Evolutionary conservation across 1,140 invertebrate species (phyloP), one percentile per base, ranked within the genome.

Genomic region (Orchesella cincta): DNA sequence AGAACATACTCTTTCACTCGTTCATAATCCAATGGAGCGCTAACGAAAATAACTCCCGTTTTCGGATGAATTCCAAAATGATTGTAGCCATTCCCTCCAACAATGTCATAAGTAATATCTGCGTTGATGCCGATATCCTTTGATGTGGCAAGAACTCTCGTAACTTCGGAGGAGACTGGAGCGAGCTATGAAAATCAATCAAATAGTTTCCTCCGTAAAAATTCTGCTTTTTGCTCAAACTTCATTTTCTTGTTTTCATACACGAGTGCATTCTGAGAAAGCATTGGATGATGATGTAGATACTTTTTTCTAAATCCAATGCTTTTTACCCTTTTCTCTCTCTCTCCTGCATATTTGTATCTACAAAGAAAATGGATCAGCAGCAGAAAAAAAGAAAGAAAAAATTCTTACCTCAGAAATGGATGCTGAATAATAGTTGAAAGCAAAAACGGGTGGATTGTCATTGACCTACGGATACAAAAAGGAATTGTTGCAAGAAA

Each of bases 41-140:
- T 89, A 16, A 97, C 89, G 26, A 86, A 89, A 35, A 98, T 89
- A 0, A 92, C 88, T 82, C 87, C 94, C 28, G 90, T 90, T 75
- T 89, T 88, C 0, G 89, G 88, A 83, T 95, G 88, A 62, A 96
- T 91, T 26, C 88, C 85, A 84, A 96, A 96, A 83, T 95, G 94
- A 73, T 92, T 91, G 80, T 94, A 92, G 82, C 94, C 93, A 83
- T 95, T 95, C 28, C 94, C 94, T 51, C 92, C 93, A 28, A 96
- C 90, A 57, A 97, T 92, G 33, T 92, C 91, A 84, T 98, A 98
- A 34, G 90, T 90, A 33, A 99, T 93, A 83, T 96, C 91, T 0
- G 95, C 95, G 87, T 98, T 98, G 18, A 95, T 90, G 18, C 96
- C 96, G 29, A 92, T 91, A 84, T 99, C 97, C 81, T 92, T 90